Evolutionary conservation across 2,888 invertebrate species (phyloP).

Genomic region (Brenthis daphne): DNA sequence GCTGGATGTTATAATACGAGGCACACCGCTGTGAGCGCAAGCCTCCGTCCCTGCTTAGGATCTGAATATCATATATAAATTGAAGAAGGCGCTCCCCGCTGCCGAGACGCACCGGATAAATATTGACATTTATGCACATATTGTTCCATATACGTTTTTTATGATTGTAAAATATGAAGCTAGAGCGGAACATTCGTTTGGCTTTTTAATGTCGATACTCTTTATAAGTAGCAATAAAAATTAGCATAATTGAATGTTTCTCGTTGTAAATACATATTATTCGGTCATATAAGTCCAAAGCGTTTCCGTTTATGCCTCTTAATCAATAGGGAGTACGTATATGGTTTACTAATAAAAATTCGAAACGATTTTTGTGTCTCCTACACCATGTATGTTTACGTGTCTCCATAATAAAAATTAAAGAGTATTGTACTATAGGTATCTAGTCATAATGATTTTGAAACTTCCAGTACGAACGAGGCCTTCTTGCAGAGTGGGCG

Average conservation of each 20-base stretch:
- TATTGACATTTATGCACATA: slow-evolving; percentile 81
- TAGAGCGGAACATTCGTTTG: slow-evolving; percentile 63
- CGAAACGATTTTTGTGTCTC: slow-evolving; percentile 40
- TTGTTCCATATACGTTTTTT: slow-evolving; percentile 81
- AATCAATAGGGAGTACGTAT: slow-evolving; percentile 57
- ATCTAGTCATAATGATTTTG: slow-evolving; percentile 38
- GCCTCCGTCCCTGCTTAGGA: slow-evolving; percentile 59
- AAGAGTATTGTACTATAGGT: slow-evolving; percentile 30
- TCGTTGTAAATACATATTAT: slow-evolving; percentile 67
- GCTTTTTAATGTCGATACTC: slow-evolving; percentile 63
- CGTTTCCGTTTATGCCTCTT: slow-evolving; percentile 61
- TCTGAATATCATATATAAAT: slow-evolving; percentile 68
- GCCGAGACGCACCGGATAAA: slow-evolving; percentile 54
- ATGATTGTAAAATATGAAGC: slow-evolving; percentile 79
- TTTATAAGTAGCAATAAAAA: slow-evolving; percentile 72
- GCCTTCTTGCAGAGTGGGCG: slow-evolving; percentile 68
- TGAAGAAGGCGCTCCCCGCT: slow-evolving; percentile 50
- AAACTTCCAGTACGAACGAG: slow-evolving; percentile 44
- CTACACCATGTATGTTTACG: too few relatives aligned
- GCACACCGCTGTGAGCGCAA: slow-evolving; percentile 72
- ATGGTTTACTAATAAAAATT: slow-evolving; percentile 49
- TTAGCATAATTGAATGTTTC: slow-evolving; percentile 78
- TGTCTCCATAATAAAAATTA: slow-evolving; percentile 40
- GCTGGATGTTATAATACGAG: slow-evolving; percentile 72
- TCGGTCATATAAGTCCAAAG: slow-evolving; percentile 63